Base-by-base conservation (phyloP, 2,113 vertebrate species). In the Eubucco bourcierii region DNA sequence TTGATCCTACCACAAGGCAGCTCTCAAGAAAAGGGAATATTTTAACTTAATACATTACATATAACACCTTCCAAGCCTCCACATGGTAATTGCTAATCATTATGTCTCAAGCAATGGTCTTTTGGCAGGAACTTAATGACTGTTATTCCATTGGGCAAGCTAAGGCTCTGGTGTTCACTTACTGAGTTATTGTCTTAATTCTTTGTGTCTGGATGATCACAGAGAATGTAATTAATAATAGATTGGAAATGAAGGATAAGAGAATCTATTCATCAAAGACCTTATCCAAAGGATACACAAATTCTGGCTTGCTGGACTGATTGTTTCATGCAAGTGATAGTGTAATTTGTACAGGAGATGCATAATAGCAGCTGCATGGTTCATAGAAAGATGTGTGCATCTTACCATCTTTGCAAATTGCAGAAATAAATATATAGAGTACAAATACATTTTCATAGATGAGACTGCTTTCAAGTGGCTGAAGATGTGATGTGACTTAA, bases 171-270 rank as follows among this genome's bases (percentile, higher is more conserved):
- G 50, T 93, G 74, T 75, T 90, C 68, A 58, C 50, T 88, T 85
- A 84, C 50, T 91, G 81, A 94, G 50, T 84, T 78, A 90, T 59
- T 81, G 56, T 85, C 71, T 88, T 78, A 66, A 96, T 95, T 96
- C 71, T 81, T 91, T 96, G 74, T 88, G 46, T 76, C 92, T 90
- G 83, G 78, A 46, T 91, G 56, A 91, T 95, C 72, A 88, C 63
- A 84, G 85, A 81, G 56, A 95, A 93, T 46, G 19, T 78, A 79
- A 92, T 95, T 93, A 97, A 95, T 95, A 95, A 91, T 76, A 96
- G 72, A 94, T 80, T 87, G 41, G 85, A 78, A 83, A 88, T 64
- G 56, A 90, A 95, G 66, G 47, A 72, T 93, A 79, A 90, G 31
- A 79, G 31, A 13, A 10, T 84, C 66, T 86, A 63, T 94, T 96